Percentiles rank a stretch among this genome's conserved stretches.
Evolutionary conservation across 1,140 invertebrate genomes (phyloP).

Genomic region (Zeugodacus cucurbitae): DNA sequence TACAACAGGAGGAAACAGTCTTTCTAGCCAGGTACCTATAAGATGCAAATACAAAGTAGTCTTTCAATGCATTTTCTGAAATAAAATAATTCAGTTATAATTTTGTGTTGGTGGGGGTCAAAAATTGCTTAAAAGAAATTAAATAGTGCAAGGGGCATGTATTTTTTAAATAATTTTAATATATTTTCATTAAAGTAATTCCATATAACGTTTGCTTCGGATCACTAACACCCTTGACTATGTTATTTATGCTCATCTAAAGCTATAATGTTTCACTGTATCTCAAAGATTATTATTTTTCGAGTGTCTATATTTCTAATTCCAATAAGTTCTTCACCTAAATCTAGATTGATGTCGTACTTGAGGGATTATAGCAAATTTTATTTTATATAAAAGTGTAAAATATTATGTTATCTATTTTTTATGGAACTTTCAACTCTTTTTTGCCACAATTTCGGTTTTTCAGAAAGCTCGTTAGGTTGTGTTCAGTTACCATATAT

Average conservation of each 20-base stretch:
- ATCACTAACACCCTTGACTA: neutral
- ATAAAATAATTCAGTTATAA: constrained; percentile 25
- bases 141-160: neutral
- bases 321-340: no score
- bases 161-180: neutral
- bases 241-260: neutral
- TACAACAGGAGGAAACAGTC: constrained; percentile 67
- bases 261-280: neutral
- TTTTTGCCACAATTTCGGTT: no score
- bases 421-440: no score
- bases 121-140: neutral
- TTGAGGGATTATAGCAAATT: no score
- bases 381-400: no score
- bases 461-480: no score
- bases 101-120: neutral
- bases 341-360: no score
- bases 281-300: no score
- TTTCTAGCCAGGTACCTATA: constrained; percentile 66
- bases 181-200: neutral
- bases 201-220: no score
- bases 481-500: no score
- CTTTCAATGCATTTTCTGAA: constrained; percentile 47
- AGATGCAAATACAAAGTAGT: constrained; percentile 46
- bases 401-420: no score
- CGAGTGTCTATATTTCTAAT: no score